Conservation (phyloP, 2,797 vertebrate genomes). For the Hozukius guyotensis region DNA sequence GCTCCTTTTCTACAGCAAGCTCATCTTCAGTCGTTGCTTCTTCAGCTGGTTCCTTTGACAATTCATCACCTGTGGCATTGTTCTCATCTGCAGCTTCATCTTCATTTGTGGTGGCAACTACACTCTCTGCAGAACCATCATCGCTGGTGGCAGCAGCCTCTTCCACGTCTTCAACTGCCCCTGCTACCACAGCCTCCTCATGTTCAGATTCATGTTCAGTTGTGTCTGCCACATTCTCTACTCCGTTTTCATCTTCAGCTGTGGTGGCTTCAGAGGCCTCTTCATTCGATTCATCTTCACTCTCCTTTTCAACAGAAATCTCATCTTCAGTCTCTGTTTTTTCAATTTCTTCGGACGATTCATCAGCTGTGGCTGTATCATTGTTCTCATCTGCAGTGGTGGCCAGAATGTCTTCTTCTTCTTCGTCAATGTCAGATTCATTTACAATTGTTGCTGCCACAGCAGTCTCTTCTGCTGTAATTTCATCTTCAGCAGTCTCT, state of each 20-base stretch:
- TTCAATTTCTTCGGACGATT: neutral
- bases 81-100: slow-evolving; percentile 1
- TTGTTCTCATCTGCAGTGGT: slow-evolving; percentile 19
- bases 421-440: slow-evolving; percentile 11
- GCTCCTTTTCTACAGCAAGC: slow-evolving; percentile 1
- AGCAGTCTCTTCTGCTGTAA: neutral
- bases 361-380: neutral
- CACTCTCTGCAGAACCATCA: slow-evolving; percentile 5
- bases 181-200: slow-evolving; percentile 13
- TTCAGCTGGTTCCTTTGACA: neutral
- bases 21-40: slow-evolving; percentile 25
- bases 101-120: neutral
- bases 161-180: neutral
- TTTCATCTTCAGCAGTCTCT: neutral
- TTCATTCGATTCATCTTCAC: slow-evolving; percentile 32
- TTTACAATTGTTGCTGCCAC: slow-evolving; percentile 12
- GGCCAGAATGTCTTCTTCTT: slow-evolving; percentile 7
- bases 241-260: slow-evolving; percentile 3
- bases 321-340: neutral
- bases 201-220: neutral
- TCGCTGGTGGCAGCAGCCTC: slow-evolving; percentile 4
- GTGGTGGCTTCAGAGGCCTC: neutral
- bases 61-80: neutral
- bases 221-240: neutral
- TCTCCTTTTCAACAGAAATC: neutral